Conservation (phyloP, 1,140 invertebrate genomes). For the Lepidotrigona ventralis region DNA sequence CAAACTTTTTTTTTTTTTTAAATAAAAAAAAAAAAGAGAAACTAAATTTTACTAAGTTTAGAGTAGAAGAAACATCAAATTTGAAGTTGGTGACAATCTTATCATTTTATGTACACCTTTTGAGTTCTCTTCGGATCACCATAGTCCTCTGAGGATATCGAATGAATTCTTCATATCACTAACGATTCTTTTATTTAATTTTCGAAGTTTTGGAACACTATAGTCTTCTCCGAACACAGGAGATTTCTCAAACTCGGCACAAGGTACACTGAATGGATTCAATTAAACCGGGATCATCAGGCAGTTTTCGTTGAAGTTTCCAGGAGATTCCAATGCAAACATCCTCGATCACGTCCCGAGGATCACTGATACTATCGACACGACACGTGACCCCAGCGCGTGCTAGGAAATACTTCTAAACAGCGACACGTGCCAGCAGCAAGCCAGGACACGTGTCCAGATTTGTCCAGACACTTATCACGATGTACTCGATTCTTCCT, state of each 20-base stretch:
- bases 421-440: slow-evolving; percentile 66
- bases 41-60: not conserved
- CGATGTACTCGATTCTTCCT: not conserved
- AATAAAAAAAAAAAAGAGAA: no score
- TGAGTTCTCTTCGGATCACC: not conserved
- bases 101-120: not conserved
- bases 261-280: not conserved
- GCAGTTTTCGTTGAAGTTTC: slow-evolving; percentile 8
- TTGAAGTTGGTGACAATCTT: not conserved
- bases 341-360: slow-evolving; percentile 48
- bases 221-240: no score
- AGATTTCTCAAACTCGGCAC: not conserved
- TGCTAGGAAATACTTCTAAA: slow-evolving; percentile 66
- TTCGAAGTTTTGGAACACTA: not conserved
- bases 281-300: slow-evolving; percentile 4
- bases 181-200: not conserved
- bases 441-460: slow-evolving; percentile 51
- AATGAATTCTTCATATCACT: not conserved
- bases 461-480: slow-evolving; percentile 54
- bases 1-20: no score
- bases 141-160: not conserved
- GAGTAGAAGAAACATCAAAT: not conserved
- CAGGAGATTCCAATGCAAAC: not conserved
- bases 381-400: slow-evolving; percentile 61
- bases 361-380: slow-evolving; percentile 55